Conservation (phyloP, 1,140 invertebrate genomes). For the Drosophila prosaltans region DNA sequence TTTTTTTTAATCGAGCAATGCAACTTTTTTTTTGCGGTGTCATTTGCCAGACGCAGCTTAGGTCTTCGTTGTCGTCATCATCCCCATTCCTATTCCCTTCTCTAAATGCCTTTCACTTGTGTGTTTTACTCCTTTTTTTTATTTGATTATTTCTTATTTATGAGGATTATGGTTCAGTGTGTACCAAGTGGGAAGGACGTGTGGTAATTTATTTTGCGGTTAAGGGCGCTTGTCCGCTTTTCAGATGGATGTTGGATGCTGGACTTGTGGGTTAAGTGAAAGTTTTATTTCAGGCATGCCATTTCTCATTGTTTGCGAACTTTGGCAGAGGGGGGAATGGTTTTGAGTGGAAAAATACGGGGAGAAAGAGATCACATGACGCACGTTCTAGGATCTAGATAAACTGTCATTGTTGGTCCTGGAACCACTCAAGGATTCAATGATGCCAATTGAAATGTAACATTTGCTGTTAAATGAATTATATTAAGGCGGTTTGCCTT, state of each 20-base stretch:
- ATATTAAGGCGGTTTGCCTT: slow-evolving; percentile 21
- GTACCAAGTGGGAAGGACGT: slow-evolving; percentile 46
- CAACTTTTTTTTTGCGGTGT: slow-evolving; percentile 50
- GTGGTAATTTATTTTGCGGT: slow-evolving; percentile 65
- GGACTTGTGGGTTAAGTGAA: slow-evolving; percentile 53
- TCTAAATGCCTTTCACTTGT: slow-evolving; percentile 17
- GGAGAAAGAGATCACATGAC: slow-evolving; percentile 30
- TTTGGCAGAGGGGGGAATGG: slow-evolving; percentile 19
- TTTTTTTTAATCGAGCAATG: slow-evolving; percentile 29
- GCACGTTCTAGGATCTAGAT: slow-evolving; percentile 54
- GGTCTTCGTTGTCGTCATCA: slow-evolving; percentile 16
- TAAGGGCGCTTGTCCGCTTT: slow-evolving; percentile 44
- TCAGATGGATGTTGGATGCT: slow-evolving; percentile 36
- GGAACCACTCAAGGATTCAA: slow-evolving; percentile 16
- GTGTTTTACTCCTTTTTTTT: slow-evolving; percentile 65
- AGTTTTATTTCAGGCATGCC: slow-evolving; percentile 30
- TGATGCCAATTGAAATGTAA: slow-evolving; percentile 45
- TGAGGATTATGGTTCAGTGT: slow-evolving; percentile 73
- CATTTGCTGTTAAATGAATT: slow-evolving; percentile 49
- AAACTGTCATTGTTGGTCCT: slow-evolving; percentile 40
- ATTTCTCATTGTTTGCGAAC: slow-evolving; percentile 51
- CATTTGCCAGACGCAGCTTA: slow-evolving; percentile 42
- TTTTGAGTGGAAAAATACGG: not conserved
- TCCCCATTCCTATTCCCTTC: slow-evolving; percentile 21
- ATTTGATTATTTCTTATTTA: slow-evolving; percentile 81